phyloP scores from a whole-genome alignment of 1,140 invertebrate genomes.

The Drepana arcuata region DNA sequence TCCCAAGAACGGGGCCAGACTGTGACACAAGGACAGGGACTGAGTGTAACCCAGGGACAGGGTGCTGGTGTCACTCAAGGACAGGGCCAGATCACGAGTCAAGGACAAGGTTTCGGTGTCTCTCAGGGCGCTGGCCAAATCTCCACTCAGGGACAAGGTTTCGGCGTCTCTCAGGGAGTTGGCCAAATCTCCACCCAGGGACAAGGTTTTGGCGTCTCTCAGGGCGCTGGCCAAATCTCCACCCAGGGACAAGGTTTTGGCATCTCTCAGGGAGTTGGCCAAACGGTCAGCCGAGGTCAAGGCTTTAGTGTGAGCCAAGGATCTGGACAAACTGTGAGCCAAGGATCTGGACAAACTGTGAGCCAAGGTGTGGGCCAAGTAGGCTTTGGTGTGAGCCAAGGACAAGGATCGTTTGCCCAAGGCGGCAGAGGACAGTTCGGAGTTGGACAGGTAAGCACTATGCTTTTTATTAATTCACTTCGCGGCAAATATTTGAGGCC shows the following conservation, averaged over 20 bases:
- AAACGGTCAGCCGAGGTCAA: conserved; percentile 3
- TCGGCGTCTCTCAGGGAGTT: neutral
- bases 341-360: conserved; percentile 4
- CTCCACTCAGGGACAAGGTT: conserved; percentile 5
- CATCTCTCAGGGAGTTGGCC: conserved; percentile 11
- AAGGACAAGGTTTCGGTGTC: neutral
- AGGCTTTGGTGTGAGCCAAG: neutral
- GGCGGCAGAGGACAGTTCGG: conserved; percentile 1
- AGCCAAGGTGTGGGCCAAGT: conserved; percentile 10
- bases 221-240: conserved; percentile 3
- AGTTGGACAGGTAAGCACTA: too few relatives aligned
- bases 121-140: conserved; percentile 4
- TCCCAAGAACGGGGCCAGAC: conserved; percentile 4
- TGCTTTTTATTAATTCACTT: too few relatives aligned
- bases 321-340: conserved; percentile 1
- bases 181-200: neutral
- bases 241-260: conserved; percentile 8
- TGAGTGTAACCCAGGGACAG: neutral
- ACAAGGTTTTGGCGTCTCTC: neutral
- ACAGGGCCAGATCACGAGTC: conserved; percentile 1
- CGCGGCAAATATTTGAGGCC: too few relatives aligned
- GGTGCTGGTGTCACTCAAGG: conserved; percentile 4
- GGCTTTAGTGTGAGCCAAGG: conserved; percentile 4
- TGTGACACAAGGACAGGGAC: neutral
- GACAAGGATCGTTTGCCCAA: too few relatives aligned